These are phyloP conservation scores for Pangasianodon gigas DNA, from an alignment of 2,113 vertebrate species.

Conservation along the genomic window DNA sequence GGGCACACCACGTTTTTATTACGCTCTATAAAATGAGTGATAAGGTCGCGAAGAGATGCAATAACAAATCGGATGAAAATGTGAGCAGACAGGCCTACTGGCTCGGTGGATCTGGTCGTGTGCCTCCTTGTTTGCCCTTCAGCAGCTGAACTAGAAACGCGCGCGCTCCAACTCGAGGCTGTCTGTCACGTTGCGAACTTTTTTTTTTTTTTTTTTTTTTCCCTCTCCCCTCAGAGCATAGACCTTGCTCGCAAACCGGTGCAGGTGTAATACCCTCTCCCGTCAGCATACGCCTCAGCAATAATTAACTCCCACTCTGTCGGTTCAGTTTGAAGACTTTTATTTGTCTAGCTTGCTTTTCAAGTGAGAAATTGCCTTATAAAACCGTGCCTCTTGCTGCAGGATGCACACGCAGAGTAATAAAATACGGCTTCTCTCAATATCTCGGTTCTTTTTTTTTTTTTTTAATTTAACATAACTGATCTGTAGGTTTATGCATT, in stretches of 20 bases:
- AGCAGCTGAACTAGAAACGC: slow-evolving; percentile 58
- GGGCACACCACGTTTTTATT: slow-evolving; percentile 38
- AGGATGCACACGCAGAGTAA: background rate
- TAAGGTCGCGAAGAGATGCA: slow-evolving; percentile 1
- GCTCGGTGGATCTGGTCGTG: slow-evolving; percentile 52
- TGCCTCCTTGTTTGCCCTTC: slow-evolving; percentile 73
- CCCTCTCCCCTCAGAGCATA: slow-evolving; percentile 6
- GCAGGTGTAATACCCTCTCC: slow-evolving; percentile 56
- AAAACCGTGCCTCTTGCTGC: background rate
- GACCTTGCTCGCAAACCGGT: slow-evolving; percentile 45
- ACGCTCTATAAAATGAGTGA: slow-evolving; percentile 13
- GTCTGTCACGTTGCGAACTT: slow-evolving; percentile 72
- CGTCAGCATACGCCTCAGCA: slow-evolving; percentile 44
- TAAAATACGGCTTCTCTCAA: background rate
- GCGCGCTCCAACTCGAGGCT: slow-evolving; percentile 56
- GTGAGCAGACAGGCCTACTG: slow-evolving; percentile 56
- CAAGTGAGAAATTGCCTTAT: background rate
- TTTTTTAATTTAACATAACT: background rate
- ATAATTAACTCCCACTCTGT: slow-evolving; percentile 54
- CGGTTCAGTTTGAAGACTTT: slow-evolving; percentile 1
- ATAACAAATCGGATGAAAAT: slow-evolving; percentile 10
- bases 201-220: slow-evolving; percentile 27
- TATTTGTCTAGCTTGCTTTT: slow-evolving; percentile 7
- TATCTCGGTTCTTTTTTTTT: background rate
- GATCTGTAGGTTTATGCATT: background rate